Percentiles rank a stretch among this genome's conserved stretches.
phyloP scores from a whole-genome alignment of 2,113 vertebrate species.

The Megalops atlanticus region DNA sequence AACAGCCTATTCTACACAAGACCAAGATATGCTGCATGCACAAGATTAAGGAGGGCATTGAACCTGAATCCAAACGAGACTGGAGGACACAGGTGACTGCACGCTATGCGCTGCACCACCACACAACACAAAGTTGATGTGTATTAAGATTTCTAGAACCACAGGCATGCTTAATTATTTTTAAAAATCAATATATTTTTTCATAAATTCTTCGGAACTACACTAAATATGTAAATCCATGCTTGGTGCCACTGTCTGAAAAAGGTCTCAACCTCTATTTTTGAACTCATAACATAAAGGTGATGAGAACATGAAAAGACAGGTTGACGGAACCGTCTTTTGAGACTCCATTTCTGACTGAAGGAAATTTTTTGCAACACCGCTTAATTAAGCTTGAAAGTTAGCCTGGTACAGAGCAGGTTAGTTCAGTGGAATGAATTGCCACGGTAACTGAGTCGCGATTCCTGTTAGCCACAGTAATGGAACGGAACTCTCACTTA shows the following conservation, averaged over 20 bases:
- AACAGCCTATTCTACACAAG: too few relatives aligned
- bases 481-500: slow-evolving; percentile 15
- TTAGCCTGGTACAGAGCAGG: slow-evolving; percentile 12
- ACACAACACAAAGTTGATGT: too few relatives aligned
- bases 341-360: neutral
- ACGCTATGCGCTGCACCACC: too few relatives aligned
- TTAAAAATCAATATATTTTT: too few relatives aligned
- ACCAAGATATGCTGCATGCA: too few relatives aligned
- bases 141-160: too few relatives aligned
- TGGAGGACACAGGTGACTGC: too few relatives aligned
- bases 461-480: neutral
- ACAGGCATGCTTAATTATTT: too few relatives aligned
- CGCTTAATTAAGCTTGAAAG: neutral
- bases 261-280: slow-evolving; percentile 5
- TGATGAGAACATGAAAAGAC: neutral
- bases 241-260: slow-evolving; percentile 1
- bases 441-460: neutral
- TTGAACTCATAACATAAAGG: neutral
- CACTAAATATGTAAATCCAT: neutral
- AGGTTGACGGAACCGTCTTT: neutral
- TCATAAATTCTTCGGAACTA: too few relatives aligned
- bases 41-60: too few relatives aligned
- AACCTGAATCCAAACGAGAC: too few relatives aligned
- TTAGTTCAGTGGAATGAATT: neutral
- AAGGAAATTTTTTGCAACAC: too few relatives aligned